These are phyloP conservation scores for Poeciliopsis retropinna DNA, from an alignment of 2,113 vertebrate species.

Conservation along the genomic window DNA sequence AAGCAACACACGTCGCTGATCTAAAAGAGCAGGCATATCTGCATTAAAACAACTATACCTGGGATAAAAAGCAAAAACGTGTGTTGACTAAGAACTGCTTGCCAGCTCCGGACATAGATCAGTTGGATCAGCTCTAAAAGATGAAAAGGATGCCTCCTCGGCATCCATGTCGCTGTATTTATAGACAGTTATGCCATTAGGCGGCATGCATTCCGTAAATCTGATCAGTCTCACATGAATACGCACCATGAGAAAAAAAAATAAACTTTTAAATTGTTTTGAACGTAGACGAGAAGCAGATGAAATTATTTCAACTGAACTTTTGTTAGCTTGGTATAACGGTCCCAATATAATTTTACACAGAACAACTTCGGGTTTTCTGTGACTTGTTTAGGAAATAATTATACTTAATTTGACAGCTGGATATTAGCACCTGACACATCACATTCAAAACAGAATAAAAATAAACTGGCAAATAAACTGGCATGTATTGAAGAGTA, in stretches of 20 bases:
- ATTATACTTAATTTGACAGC: background rate
- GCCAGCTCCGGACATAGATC: conserved; percentile 6
- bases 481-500: background rate
- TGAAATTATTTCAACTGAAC: conserved; percentile 24
- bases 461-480: background rate
- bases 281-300: background rate
- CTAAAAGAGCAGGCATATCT: background rate
- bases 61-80: background rate
- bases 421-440: background rate
- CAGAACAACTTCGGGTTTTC: background rate
- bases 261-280: background rate
- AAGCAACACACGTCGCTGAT: background rate
- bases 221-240: conserved; percentile 15
- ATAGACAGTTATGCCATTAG: conserved; percentile 43
- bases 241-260: conserved; percentile 1
- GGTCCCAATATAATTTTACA: background rate
- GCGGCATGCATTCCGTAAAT: conserved; percentile 44
- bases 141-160: conserved; percentile 24
- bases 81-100: background rate
- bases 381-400: background rate
- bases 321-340: conserved; percentile 50
- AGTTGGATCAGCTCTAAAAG: background rate
- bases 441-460: background rate
- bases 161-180: conserved; percentile 56
- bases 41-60: background rate